Percentiles rank a stretch among this genome's conserved stretches.
phyloP scores from a whole-genome alignment of 2,113 vertebrate genomes.

The Entosphenus tridentatus region DNA sequence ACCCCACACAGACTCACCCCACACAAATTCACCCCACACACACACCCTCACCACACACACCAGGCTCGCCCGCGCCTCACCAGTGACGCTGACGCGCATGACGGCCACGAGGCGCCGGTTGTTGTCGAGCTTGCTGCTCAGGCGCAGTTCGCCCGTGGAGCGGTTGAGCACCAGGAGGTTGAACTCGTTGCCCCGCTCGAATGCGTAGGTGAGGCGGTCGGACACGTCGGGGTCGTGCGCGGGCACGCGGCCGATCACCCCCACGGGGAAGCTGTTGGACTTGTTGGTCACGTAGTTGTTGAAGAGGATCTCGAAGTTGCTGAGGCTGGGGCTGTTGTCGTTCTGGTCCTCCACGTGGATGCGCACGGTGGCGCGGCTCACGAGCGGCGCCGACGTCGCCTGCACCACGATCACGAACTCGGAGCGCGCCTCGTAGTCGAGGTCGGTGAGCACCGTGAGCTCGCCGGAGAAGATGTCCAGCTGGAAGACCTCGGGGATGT shows the following conservation, averaged over 20 bases:
- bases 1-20: too few species aligned
- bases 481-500: slow-evolving; percentile 93
- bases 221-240: slow-evolving; percentile 83
- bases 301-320: slow-evolving; percentile 93
- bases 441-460: slow-evolving; percentile 76
- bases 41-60: too few species aligned
- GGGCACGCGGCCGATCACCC: slow-evolving; percentile 70
- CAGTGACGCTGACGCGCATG: slow-evolving; percentile 87
- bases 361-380: slow-evolving; percentile 72
- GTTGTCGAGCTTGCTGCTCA: slow-evolving; percentile 91
- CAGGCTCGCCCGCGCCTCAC: slow-evolving; percentile 26
- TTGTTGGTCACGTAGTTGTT: slow-evolving; percentile 95
- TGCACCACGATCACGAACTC: slow-evolving; percentile 92
- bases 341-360: slow-evolving; percentile 81
- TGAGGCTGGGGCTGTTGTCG: slow-evolving; percentile 66
- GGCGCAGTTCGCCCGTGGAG: slow-evolving; percentile 69
- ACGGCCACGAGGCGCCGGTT: slow-evolving; percentile 79
- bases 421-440: slow-evolving; percentile 64
- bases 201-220: slow-evolving; percentile 70
- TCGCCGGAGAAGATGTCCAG: slow-evolving; percentile 99
- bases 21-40: too few species aligned
- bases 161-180: slow-evolving; percentile 83
- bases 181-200: slow-evolving; percentile 76
- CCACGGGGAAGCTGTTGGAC: slow-evolving; percentile 78
- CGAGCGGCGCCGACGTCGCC: slow-evolving; percentile 79